Percentiles rank a stretch among this genome's conserved stretches.
Evolutionary conservation across 1,140 invertebrate genomes (phyloP).

Genomic region (Camponotus floridanus): DNA sequence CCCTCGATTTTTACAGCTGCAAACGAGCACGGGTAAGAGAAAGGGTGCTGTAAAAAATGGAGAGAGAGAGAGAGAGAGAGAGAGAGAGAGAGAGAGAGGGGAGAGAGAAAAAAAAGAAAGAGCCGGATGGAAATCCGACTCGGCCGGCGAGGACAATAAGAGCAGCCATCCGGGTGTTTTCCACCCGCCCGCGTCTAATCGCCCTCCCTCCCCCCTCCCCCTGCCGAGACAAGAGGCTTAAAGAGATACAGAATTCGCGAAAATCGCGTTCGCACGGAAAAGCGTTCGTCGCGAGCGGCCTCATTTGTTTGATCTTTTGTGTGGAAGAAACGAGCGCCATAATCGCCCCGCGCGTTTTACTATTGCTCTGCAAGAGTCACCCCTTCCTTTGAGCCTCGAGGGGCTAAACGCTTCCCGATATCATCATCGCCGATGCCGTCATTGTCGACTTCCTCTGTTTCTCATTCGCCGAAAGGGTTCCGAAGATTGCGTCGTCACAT

Average conservation of each 20-base stretch:
- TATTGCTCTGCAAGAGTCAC: not conserved
- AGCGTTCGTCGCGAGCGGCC: conserved; percentile 38
- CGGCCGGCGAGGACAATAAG: conserved; percentile 70
- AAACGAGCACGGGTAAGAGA: conserved; percentile 43
- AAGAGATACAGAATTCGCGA: conserved; percentile 57
- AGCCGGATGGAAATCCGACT: conserved; percentile 69
- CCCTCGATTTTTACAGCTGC: conserved; percentile 71
- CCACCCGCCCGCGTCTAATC: too few relatives aligned
- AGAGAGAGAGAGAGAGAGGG: too few relatives aligned
- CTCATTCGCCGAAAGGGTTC: conserved; percentile 18
- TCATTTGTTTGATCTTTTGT: conserved; percentile 57
- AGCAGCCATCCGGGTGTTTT: conserved; percentile 65
- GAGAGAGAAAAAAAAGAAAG: conserved; percentile 12
- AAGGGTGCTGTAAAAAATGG: conserved; percentile 22
- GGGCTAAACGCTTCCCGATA: conserved; percentile 44
- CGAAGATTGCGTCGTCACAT: conserved; percentile 19
- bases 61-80: conserved; percentile 32
- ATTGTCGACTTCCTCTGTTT: conserved; percentile 28
- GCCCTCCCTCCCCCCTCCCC: not conserved
- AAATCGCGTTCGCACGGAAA: conserved; percentile 59
- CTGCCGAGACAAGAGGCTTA: conserved; percentile 46
- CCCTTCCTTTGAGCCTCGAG: not conserved
- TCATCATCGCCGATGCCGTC: conserved; percentile 27
- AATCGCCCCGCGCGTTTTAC: conserved; percentile 47
- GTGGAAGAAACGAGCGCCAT: conserved; percentile 61